Percentiles rank a stretch among this genome's conserved stretches.
These are phyloP conservation scores for Oryzias curvinotus DNA, from an alignment of 2,113 vertebrate genomes.

Conservation along the genomic window DNA sequence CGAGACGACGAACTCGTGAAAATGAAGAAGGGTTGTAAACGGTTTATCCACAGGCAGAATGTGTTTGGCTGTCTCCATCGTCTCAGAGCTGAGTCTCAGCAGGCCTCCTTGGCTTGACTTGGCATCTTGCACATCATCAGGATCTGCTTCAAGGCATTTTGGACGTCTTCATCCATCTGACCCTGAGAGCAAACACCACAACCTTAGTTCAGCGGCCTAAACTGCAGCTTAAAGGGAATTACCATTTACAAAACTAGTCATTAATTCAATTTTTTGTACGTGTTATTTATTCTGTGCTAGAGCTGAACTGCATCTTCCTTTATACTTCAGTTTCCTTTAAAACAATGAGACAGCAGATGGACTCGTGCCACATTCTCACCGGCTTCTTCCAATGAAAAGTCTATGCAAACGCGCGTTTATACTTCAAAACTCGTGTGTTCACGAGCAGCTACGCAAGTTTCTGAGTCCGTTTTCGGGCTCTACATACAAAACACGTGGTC, in stretches of 20 bases:
- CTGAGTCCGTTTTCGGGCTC: no score
- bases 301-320: no score
- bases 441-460: no score
- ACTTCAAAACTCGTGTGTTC: no score
- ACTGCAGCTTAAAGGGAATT: background rate
- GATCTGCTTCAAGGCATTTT: conserved; percentile 96
- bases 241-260: background rate
- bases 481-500: no score
- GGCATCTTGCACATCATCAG: conserved; percentile 97
- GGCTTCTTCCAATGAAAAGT: no score
- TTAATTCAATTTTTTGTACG: background rate
- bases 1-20: conserved; percentile 7
- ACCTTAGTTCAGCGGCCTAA: background rate
- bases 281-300: no score
- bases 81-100: conserved; percentile 37
- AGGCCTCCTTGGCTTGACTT: conserved; percentile 84
- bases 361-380: no score
- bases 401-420: no score
- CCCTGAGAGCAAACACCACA: conserved; percentile 76
- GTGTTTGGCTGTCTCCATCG: conserved; percentile 18
- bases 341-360: no score
- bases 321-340: no score
- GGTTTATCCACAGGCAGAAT: conserved; percentile 48
- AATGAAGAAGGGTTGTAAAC: conserved; percentile 43
- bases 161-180: conserved; percentile 99